phyloP scores from a whole-genome alignment of 2,797 vertebrate species.

The Perdix hodgsoniae region DNA sequence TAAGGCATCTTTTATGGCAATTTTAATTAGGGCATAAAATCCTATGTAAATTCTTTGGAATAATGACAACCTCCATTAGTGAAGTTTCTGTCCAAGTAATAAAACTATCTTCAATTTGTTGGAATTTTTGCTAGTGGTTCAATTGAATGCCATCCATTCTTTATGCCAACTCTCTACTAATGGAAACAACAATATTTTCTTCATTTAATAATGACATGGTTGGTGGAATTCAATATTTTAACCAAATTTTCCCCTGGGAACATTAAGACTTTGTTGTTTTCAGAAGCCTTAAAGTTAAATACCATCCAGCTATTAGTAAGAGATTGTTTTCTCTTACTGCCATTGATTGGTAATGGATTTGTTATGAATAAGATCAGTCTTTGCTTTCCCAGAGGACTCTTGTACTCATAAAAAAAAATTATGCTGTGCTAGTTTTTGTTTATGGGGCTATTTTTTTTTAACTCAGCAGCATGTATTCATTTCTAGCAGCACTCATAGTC shows the following conservation, averaged over 20 bases:
- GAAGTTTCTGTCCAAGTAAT: slow-evolving; percentile 25
- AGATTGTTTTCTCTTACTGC: slow-evolving; percentile 28
- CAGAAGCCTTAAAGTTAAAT: slow-evolving; percentile 50
- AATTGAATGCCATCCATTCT: slow-evolving; percentile 30
- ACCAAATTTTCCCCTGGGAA: slow-evolving; percentile 51
- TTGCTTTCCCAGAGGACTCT: slow-evolving; percentile 34
- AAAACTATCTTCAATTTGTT: slow-evolving; percentile 22
- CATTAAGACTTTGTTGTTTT: slow-evolving; percentile 26
- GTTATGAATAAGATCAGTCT: slow-evolving; percentile 22
- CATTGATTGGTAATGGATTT: slow-evolving; percentile 35
- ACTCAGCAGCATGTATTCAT: background rate
- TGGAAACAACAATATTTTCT: slow-evolving; percentile 42
- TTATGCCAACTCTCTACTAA: slow-evolving; percentile 37
- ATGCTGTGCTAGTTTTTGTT: background rate
- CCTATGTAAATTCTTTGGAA: background rate
- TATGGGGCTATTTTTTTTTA: background rate
- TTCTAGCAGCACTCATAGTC: slow-evolving; percentile 19
- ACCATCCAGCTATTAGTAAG: slow-evolving; percentile 21
- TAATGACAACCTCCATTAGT: slow-evolving; percentile 14
- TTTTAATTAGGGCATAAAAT: slow-evolving; percentile 58
- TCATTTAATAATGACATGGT: slow-evolving; percentile 49
- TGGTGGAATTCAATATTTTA: slow-evolving; percentile 51
- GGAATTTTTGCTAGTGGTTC: slow-evolving; percentile 20
- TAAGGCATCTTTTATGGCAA: background rate
- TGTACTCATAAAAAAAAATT: slow-evolving; percentile 5